Percentiles rank a stretch among this genome's conserved stretches.
phyloP scores from a whole-genome alignment of 2,888 invertebrate genomes.

The Ectemnius continuus region DNA sequence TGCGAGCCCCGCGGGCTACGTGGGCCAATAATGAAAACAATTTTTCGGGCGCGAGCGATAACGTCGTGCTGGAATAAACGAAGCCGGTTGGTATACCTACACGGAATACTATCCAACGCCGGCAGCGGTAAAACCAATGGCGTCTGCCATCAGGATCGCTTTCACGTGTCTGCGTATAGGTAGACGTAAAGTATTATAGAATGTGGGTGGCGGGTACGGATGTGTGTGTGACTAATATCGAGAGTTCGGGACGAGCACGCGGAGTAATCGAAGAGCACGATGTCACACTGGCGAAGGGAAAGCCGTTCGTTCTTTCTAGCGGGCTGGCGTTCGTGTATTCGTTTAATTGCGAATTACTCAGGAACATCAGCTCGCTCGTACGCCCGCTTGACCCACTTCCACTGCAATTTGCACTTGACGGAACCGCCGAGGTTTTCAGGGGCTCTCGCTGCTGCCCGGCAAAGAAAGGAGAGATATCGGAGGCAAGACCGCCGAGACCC shows the following conservation, averaged over 20 bases:
- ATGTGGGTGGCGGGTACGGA: background rate
- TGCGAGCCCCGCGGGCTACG: too few species aligned
- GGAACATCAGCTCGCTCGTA: conserved; percentile 27
- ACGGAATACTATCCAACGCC: too few species aligned
- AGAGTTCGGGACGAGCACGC: background rate
- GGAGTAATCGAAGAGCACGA: conserved; percentile 11
- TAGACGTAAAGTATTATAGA: too few species aligned
- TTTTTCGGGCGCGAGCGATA: conserved; percentile 6
- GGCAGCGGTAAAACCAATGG: too few species aligned
- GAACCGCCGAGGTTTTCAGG: conserved; percentile 23
- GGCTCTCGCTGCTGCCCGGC: background rate
- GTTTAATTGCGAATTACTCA: conserved; percentile 53
- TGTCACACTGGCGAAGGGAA: conserved; percentile 24
- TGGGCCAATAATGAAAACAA: conserved; percentile 10
- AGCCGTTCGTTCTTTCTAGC: conserved; percentile 13
- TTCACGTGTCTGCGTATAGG: too few species aligned
- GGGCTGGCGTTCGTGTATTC: conserved; percentile 43
- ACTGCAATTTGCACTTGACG: conserved; percentile 64
- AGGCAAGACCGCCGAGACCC: conserved; percentile 1
- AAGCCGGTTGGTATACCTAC: too few species aligned
- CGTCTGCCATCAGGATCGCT: too few species aligned
- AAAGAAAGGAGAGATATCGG: conserved; percentile 16
- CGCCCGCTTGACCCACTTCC: conserved; percentile 57
- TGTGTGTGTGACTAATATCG: background rate
- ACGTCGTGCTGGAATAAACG: too few species aligned